Base-by-base conservation (phyloP, 2,797 vertebrate genomes). In the Lates japonicus region DNA sequence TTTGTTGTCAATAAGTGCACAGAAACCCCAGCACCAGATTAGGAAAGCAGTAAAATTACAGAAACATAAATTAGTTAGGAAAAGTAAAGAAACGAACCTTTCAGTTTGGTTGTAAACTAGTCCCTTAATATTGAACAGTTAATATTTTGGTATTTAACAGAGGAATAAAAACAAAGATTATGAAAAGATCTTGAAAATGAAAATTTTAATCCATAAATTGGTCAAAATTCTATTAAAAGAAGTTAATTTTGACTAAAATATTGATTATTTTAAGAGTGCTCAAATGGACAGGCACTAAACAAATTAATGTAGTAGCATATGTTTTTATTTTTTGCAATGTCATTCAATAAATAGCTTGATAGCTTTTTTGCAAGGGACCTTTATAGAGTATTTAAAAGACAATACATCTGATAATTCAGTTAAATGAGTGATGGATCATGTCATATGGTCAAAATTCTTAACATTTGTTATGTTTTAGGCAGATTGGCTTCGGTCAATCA, bases 1-100 rank as follows among this genome's bases (percentile, higher is more conserved):
- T 42, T 52, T 78, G 20, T 51, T 31, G 52, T 58, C 14, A 74
- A 68, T 1, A 82, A 16, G 6, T 7, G 12, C 39, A 39, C 5
- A 51, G 22, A 39, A 58, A 71, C 52, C 22, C 14, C 9, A 22
- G 0, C 14, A 52, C 13, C 12, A 51, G 41, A 39, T 7, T 0
- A 22, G 4, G 19, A 33, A 57, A 17, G 46, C 58, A 20, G 5
- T 31, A 0, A 41, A 4, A 7, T 57, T 22, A 54, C 9, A 49
- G 22, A 35, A 44, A 9, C 1, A 54, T 2, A 5, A 17, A 49
- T 6, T 5, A 29, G 29, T 10, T 49, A 8, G 3, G 41, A 52
- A 61, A 81, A n/a, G 46, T 35, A 12, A 2, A 69, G 6, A 17
- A 49, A 19, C 1, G 8, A 16, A 17, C 17, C 1, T 41, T 57